Evolutionary conservation across 2,888 invertebrate species (phyloP).

Genomic region (Hylaea fasciaria): DNA sequence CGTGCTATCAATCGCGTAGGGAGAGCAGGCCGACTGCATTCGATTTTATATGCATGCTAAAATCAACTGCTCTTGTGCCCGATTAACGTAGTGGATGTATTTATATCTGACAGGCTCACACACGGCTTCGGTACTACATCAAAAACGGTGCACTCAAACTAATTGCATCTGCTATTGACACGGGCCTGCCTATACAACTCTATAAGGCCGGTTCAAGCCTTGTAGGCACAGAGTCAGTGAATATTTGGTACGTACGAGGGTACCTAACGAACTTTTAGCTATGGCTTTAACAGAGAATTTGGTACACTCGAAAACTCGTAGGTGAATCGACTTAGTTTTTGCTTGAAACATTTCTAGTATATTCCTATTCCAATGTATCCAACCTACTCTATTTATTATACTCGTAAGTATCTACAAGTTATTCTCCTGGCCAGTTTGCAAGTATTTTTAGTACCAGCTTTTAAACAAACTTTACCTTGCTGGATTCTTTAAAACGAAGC

Average conservation of each 20-base stretch:
- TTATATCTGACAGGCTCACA: slow-evolving; percentile 64
- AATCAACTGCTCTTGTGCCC: slow-evolving; percentile 53
- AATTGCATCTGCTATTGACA: slow-evolving; percentile 83
- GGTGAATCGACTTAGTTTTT: no score
- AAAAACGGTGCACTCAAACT: slow-evolving; percentile 84
- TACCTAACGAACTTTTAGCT: background rate
- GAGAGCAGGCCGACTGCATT: slow-evolving; percentile 21
- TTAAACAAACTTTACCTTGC: slow-evolving; percentile 21
- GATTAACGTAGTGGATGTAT: slow-evolving; percentile 66
- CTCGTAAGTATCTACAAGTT: no score
- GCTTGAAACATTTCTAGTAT: no score
- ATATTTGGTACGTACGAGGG: slow-evolving; percentile 45
- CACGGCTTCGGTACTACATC: slow-evolving; percentile 72
- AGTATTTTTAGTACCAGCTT: slow-evolving; percentile 25
- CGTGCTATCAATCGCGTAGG: slow-evolving; percentile 13
- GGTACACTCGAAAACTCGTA: no score
- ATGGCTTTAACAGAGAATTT: background rate
- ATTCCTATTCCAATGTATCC: no score
- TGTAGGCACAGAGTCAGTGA: slow-evolving; percentile 47
- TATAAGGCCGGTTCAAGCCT: slow-evolving; percentile 34
- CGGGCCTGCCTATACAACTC: slow-evolving; percentile 57
- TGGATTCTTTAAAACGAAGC: slow-evolving; percentile 16
- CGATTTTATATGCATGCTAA: slow-evolving; percentile 48
- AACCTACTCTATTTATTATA: no score
- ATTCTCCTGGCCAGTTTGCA: slow-evolving; percentile 2